phyloP scores from a whole-genome alignment of 2,888 invertebrate species.

The Caenorhabditis uteleia region DNA sequence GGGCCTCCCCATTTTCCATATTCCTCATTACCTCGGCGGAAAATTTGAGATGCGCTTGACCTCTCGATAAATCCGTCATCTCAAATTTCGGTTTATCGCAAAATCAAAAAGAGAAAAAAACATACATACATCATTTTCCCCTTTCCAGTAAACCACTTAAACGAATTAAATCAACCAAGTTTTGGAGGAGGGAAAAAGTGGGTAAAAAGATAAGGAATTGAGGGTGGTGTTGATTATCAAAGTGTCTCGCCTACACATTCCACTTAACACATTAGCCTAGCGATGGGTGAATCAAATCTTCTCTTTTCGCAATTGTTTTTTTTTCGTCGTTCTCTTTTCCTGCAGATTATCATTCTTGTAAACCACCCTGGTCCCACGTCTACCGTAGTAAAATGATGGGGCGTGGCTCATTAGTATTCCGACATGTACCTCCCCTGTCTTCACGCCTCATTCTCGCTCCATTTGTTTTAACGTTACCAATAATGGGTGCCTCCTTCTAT shows the following conservation, averaged over 20 bases:
- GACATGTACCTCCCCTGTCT: conserved; percentile 3
- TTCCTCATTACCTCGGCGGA: too few species aligned
- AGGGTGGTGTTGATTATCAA: conserved; percentile 28
- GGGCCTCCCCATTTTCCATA: too few species aligned
- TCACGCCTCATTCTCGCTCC: conserved; percentile 1
- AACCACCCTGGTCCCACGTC: background rate
- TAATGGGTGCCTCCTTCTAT: background rate
- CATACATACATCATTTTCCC: too few species aligned
- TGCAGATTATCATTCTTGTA: conserved; percentile 1
- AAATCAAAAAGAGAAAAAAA: too few species aligned
- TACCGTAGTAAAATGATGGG: conserved; percentile 1
- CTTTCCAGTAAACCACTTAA: conserved; percentile 44
- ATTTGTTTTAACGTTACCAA: too few species aligned
- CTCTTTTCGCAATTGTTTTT: conserved; percentile 1
- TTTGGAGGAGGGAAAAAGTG: too few species aligned
- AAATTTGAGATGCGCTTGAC: too few species aligned
- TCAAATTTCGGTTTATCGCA: background rate
- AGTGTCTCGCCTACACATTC: conserved; percentile 23
- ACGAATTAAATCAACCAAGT: too few species aligned
- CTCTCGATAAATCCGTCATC: too few species aligned
- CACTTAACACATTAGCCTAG: conserved; percentile 39
- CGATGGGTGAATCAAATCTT: conserved; percentile 8
- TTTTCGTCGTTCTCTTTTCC: conserved; percentile 6
- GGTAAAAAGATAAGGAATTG: too few species aligned
- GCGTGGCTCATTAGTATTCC: conserved; percentile 2